A percentile compares a stretch with the other conserved stretches of the same genome.
phyloP scores from a whole-genome alignment of 2,113 vertebrate species.

The Orcinus orca region DNA sequence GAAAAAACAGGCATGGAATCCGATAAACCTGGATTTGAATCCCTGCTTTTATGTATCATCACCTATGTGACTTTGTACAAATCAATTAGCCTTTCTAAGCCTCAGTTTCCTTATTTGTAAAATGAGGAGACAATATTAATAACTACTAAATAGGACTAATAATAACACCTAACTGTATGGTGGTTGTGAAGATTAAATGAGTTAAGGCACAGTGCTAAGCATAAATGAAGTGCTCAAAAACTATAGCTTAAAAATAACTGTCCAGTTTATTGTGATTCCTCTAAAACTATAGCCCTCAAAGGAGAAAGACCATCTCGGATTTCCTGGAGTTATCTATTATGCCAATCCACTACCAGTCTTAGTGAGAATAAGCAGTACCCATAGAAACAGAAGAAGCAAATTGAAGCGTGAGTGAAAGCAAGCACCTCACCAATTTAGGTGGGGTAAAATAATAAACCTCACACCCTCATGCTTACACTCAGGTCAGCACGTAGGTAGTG shows the following conservation, averaged over 20 bases:
- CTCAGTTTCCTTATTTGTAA: not conserved
- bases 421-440: conserved; percentile 5
- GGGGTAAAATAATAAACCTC: conserved; percentile 22
- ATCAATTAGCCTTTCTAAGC: not conserved
- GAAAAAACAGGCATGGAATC: not conserved
- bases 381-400: not conserved
- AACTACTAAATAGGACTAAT: not conserved
- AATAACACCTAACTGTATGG: not conserved
- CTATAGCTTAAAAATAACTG: not conserved
- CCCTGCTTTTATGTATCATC: not conserved
- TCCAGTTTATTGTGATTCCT: not conserved
- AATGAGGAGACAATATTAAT: not conserved
- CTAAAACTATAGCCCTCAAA: not conserved
- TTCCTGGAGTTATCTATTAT: not conserved
- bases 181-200: not conserved
- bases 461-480: conserved; percentile 8
- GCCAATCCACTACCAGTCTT: not conserved
- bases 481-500: conserved; percentile 35
- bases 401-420: not conserved
- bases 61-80: not conserved
- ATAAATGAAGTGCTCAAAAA: not conserved
- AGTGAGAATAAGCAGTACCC: not conserved
- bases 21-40: not conserved
- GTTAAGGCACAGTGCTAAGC: not conserved
- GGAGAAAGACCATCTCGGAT: not conserved